These are phyloP conservation scores for Gobio gobio DNA, from an alignment of 2,113 vertebrate genomes.

Conservation along the genomic window DNA sequence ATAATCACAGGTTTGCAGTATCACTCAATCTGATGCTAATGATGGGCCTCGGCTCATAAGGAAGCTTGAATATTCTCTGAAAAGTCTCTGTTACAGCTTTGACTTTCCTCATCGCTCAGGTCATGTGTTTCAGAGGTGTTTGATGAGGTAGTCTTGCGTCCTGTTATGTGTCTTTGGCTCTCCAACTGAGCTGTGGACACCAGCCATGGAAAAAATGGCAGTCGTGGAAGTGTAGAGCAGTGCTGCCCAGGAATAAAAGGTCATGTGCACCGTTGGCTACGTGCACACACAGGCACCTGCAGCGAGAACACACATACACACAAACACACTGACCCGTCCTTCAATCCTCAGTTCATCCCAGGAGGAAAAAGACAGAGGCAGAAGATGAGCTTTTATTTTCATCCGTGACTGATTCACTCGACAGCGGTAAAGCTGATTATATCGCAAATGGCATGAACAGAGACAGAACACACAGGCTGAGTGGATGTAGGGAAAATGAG, in stretches of 20 bases:
- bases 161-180: background rate
- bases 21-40: background rate
- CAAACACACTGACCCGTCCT: slow-evolving; percentile 6
- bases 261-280: slow-evolving; percentile 5
- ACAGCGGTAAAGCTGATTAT: slow-evolving; percentile 21
- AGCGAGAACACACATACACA: slow-evolving; percentile 6
- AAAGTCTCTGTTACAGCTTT: background rate
- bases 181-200: slow-evolving; percentile 22
- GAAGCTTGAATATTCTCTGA: background rate
- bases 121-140: background rate
- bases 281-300: slow-evolving; percentile 6
- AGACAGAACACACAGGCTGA: background rate
- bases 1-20: background rate
- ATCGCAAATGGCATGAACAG: slow-evolving; percentile 15
- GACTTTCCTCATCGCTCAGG: background rate
- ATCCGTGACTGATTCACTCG: slow-evolving; percentile 20
- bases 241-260: slow-evolving; percentile 19
- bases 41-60: background rate
- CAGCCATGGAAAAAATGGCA: slow-evolving; percentile 18
- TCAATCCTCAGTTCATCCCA: background rate
- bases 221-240: background rate
- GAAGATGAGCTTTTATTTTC: slow-evolving; percentile 20
- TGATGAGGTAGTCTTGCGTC: background rate
- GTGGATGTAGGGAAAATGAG: background rate
- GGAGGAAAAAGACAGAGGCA: slow-evolving; percentile 9